Conservation (phyloP, 2,888 invertebrate species). For the Polymixis lichenea region DNA sequence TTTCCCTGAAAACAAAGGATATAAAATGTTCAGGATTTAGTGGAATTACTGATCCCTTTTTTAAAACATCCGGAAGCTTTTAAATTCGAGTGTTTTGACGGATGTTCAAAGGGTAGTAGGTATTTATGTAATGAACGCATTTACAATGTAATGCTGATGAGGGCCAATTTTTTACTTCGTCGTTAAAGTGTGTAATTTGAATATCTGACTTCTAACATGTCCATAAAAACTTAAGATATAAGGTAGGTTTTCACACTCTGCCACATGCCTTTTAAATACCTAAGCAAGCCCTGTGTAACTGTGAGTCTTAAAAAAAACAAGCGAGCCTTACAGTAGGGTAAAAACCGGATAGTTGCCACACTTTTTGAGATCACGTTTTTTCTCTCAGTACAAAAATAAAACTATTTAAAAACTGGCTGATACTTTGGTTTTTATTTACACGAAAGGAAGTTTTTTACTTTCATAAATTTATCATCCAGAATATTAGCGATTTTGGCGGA, state of each 20-base stretch:
- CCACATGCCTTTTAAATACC: neutral
- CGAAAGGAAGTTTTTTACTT: too few species aligned
- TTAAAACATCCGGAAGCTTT: conserved; percentile 31
- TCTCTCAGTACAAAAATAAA: too few species aligned
- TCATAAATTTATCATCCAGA: too few species aligned
- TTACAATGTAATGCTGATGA: neutral
- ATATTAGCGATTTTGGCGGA: too few species aligned
- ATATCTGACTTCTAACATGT: too few species aligned
- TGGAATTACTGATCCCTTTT: conserved; percentile 24
- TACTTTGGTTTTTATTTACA: too few species aligned
- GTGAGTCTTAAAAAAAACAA: too few species aligned
- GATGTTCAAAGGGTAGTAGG: conserved; percentile 1
- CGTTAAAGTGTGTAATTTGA: neutral
- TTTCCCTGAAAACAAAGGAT: conserved; percentile 11
- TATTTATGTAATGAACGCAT: neutral
- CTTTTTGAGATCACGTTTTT: too few species aligned
- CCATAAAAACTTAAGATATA: neutral
- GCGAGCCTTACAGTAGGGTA: too few species aligned
- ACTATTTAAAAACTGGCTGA: too few species aligned
- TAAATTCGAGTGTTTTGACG: conserved; percentile 26
- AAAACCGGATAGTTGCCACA: too few species aligned
- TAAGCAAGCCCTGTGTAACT: neutral
- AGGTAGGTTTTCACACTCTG: neutral
- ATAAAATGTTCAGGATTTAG: conserved; percentile 21
- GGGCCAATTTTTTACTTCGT: neutral